A percentile compares a stretch with the other conserved stretches of the same genome.
phyloP scores from a whole-genome alignment of 2,113 vertebrate species.

The Opisthocomus hoazin region DNA sequence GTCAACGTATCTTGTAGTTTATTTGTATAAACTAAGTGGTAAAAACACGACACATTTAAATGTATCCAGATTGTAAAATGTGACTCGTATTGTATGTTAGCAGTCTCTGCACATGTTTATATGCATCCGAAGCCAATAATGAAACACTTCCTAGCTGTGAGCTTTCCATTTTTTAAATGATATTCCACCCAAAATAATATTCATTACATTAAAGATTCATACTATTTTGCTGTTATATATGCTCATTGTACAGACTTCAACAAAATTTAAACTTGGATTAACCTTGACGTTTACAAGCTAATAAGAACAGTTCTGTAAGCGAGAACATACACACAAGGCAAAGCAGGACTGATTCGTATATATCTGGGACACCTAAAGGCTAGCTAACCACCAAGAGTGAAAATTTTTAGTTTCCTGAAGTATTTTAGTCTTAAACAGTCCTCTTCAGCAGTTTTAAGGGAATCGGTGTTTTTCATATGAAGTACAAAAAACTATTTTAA shows the following conservation, averaged over 20 bases:
- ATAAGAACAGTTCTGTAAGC: not conserved
- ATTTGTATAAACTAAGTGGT: not conserved
- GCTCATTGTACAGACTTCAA: not conserved
- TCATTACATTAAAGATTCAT: not conserved
- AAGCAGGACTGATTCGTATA: not conserved
- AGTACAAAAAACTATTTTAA: not conserved
- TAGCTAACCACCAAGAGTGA: not conserved
- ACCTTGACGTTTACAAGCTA: not conserved
- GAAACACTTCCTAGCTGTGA: not conserved
- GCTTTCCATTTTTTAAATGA: not conserved
- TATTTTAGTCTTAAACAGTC: not conserved
- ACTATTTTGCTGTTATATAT: not conserved
- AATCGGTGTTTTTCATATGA: not conserved
- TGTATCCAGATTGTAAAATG: not conserved
- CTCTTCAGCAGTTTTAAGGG: not conserved
- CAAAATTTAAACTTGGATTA: not conserved
- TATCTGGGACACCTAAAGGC: not conserved
- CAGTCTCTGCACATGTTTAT: not conserved
- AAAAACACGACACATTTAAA: not conserved
- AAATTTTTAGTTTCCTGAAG: not conserved
- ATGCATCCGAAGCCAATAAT: not conserved
- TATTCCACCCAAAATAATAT: not conserved
- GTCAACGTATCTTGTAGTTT: not conserved
- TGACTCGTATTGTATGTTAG: not conserved
- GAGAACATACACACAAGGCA: not conserved